Conservation (phyloP, 2,888 invertebrate species). For the Habroteleia sp. region DNA sequence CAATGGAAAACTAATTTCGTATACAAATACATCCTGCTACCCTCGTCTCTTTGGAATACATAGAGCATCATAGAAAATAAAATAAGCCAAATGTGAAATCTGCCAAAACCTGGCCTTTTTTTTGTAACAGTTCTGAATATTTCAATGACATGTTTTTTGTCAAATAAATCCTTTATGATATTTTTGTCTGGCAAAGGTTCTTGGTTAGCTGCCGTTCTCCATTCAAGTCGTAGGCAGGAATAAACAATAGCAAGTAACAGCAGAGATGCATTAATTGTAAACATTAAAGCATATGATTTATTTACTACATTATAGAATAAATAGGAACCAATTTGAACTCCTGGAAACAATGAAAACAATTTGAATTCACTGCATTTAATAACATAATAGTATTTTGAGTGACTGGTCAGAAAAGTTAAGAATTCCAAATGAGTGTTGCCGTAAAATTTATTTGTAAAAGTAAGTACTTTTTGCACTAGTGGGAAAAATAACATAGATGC, state of each 20-base stretch:
- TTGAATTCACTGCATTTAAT: too few relatives aligned
- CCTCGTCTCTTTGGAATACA: constrained; percentile 92
- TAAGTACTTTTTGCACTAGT: too few relatives aligned
- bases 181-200: constrained; percentile 83
- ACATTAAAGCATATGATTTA: constrained; percentile 88
- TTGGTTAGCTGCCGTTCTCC: constrained; percentile 87
- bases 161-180: constrained; percentile 87
- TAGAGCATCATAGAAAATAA: constrained; percentile 89
- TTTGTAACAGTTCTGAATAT: constrained; percentile 85
- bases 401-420: too few relatives aligned
- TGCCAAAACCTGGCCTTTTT: constrained; percentile 83
- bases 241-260: constrained; percentile 86
- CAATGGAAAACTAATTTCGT: constrained; percentile 88
- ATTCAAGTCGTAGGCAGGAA: constrained; percentile 84
- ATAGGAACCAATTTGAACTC: constrained; percentile 81
- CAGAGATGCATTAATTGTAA: constrained; percentile 86
- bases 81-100: constrained; percentile 86
- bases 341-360: constrained; percentile 35
- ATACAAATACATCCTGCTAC: constrained; percentile 88
- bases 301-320: constrained; percentile 84
- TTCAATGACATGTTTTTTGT: constrained; percentile 85
- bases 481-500: too few relatives aligned
- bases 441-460: too few relatives aligned
- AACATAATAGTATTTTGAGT: too few relatives aligned
- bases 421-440: too few relatives aligned